Evolutionary conservation across 2,797 vertebrate genomes (phyloP), one percentile per base, ranked within the genome.

Genomic region (Scolopax rusticola): DNA sequence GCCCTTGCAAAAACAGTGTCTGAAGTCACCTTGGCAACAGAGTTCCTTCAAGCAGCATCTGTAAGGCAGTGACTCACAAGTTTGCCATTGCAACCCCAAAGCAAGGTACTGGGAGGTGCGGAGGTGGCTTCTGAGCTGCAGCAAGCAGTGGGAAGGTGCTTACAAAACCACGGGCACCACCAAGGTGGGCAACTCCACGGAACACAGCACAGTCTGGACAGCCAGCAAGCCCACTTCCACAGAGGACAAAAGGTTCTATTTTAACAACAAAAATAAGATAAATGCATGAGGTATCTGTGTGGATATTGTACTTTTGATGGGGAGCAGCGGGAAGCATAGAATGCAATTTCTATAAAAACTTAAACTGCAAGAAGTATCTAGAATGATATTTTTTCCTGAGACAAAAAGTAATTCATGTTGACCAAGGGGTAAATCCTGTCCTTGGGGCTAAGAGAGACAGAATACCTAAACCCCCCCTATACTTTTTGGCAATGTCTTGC

Each of bases 11-110:
- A 85, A 74, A 51, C 33, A 30, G 18, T 5, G 50, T 51, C 60
- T 78, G 84, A 73, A 87, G 75, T 87, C 80, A 90, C 94, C 87
- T 82, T 92, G 71, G 80, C 84, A 94, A 94, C 82, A 57, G 59
- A 57, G 18, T 38, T 80, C 73, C 68, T 89, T 57, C 2, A 0
- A 83, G 68, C 40, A 40, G 18, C 77, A 91, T 71, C 64, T 63
- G 33, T 33, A 67, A 69, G 51, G 77, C 30, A 56, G 16, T 84
- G 85, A 95, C 59, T 91, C 91, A 89, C 2, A 20, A 50, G 25
- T 59, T 63, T 80, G 73, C 57, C 68, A 75, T n/a, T 6, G 5
- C 43, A 45, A 63, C 48, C 40, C 63, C 36, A n/a, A 59, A 54
- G 33, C 43, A 51, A 71, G 56, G 38, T 40, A 41, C 21, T 0